A percentile compares a stretch with the other conserved stretches of the same genome.
phyloP scores from a whole-genome alignment of 2,113 vertebrate genomes.

The Sylvietta virens region DNA sequence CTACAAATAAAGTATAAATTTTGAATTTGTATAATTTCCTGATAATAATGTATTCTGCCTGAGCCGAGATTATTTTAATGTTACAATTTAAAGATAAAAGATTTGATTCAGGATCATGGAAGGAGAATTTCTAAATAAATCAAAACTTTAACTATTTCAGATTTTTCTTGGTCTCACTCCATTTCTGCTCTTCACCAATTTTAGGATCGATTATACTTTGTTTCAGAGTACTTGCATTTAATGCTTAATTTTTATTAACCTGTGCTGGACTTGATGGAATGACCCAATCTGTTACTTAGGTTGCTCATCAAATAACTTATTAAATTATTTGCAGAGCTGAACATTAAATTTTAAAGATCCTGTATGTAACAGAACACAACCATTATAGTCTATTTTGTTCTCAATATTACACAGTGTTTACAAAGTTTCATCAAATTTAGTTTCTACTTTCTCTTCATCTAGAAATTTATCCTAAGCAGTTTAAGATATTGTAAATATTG shows the following conservation, averaged over 20 bases:
- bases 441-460: background rate
- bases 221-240: background rate
- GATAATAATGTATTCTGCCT: fast-evolving
- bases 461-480: background rate
- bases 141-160: background rate
- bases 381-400: background rate
- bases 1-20: background rate
- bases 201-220: background rate
- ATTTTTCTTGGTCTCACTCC: background rate
- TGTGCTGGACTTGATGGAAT: background rate
- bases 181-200: background rate
- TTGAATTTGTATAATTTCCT: background rate
- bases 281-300: background rate
- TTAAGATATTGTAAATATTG: background rate
- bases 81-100: background rate
- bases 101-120: background rate
- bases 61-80: background rate
- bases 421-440: background rate
- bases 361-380: background rate
- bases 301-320: background rate
- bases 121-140: background rate
- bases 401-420: background rate
- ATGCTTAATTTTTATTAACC: background rate
- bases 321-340: background rate
- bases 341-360: background rate